A percentile compares a stretch with the other conserved stretches of the same genome.
phyloP scores from a whole-genome alignment of 2,797 vertebrate genomes.

The Scolopax rusticola region DNA sequence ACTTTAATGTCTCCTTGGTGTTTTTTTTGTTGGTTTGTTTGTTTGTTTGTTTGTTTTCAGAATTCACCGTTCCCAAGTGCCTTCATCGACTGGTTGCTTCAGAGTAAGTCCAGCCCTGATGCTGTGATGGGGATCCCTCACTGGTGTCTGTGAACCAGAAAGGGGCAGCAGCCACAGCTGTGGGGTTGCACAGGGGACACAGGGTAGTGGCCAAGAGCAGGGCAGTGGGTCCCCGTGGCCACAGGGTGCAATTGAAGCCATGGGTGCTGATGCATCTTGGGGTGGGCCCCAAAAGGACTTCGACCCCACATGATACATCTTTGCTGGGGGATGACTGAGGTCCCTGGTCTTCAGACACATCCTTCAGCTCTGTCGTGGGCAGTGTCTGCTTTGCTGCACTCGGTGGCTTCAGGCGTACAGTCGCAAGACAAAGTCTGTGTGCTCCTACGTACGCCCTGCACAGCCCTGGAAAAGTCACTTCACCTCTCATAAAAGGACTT shows the following conservation, averaged over 20 bases:
- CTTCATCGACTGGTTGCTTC: slow-evolving; percentile 61
- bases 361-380: neutral
- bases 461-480: neutral
- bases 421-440: rapidly evolving
- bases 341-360: neutral
- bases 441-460: neutral
- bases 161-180: rapidly evolving
- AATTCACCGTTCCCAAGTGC: neutral
- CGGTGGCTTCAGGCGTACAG: rapidly evolving
- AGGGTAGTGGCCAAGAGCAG: neutral
- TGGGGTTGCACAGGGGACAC: rapidly evolving
- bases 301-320: rapidly evolving
- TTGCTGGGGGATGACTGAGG: neutral
- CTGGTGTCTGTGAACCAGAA: neutral
- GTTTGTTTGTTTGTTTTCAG: neutral
- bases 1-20: rapidly evolving
- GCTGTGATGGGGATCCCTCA: rapidly evolving
- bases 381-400: rapidly evolving
- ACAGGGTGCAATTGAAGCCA: neutral
- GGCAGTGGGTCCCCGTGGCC: neutral
- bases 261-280: no score
- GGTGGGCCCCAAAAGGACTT: neutral
- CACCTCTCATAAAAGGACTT: slow-evolving; percentile 44
- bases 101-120: neutral
- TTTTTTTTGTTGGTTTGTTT: neutral